Conservation (phyloP, 1,140 invertebrate genomes). For the Mycetomoellerius zeteki region DNA sequence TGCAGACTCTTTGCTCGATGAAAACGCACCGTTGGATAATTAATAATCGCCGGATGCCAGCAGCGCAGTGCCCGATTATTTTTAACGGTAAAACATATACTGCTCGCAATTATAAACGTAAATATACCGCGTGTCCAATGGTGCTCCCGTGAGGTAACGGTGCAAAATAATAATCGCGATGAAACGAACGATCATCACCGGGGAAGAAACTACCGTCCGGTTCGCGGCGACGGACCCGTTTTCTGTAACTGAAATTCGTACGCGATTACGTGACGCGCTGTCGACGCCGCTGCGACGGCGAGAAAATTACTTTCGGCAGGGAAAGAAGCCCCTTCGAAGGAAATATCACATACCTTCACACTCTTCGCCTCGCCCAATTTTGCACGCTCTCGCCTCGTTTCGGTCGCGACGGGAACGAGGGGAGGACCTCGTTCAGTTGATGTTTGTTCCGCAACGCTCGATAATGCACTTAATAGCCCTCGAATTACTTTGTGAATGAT, state of each 20-base stretch:
- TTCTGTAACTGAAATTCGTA: slow-evolving; percentile 38
- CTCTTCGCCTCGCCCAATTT: slow-evolving; percentile 38
- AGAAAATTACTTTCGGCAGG: slow-evolving; percentile 59
- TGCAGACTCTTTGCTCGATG: neutral
- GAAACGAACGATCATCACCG: slow-evolving; percentile 23
- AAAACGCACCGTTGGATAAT: slow-evolving; percentile 56
- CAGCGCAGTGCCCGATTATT: slow-evolving; percentile 21
- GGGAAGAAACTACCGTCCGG: neutral
- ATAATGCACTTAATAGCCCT: slow-evolving; percentile 68
- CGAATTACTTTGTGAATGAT: slow-evolving; percentile 51
- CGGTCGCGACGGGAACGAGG: slow-evolving; percentile 11
- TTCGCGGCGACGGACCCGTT: neutral
- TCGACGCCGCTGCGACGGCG: slow-evolving; percentile 4
- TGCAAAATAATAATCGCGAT: slow-evolving; percentile 55
- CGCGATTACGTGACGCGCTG: slow-evolving; percentile 49
- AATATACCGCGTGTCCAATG: slow-evolving; percentile 16
- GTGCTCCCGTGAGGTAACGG: slow-evolving; percentile 13
- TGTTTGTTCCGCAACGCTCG: slow-evolving; percentile 58
- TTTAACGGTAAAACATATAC: slow-evolving; percentile 43
- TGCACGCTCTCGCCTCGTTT: slow-evolving; percentile 58
- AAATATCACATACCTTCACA: slow-evolving; percentile 51
- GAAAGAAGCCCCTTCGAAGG: slow-evolving; percentile 65
- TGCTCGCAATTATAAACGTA: slow-evolving; percentile 29
- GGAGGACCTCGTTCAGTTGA: slow-evolving; percentile 54
- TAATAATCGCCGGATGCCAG: slow-evolving; percentile 58